Evolutionary conservation across 1,140 invertebrate genomes (phyloP).

Genomic region (honey bee (Apis mellifera)): DNA sequence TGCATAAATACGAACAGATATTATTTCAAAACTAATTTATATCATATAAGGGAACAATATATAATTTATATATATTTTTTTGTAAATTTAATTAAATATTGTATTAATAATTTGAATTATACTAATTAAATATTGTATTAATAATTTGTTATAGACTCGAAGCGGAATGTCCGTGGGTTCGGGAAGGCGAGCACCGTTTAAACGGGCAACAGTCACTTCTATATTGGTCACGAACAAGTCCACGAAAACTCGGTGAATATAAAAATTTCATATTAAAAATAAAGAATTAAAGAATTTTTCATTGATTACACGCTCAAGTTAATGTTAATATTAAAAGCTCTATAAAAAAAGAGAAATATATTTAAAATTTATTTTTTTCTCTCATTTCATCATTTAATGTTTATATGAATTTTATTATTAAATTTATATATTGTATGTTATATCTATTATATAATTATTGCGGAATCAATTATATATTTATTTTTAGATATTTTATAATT

Average conservation of each 20-base stretch:
- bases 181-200: slow-evolving; percentile 61
- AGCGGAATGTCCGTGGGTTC: slow-evolving; percentile 65
- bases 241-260: slow-evolving; percentile 50
- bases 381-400: not conserved
- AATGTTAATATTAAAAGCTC: not conserved
- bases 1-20: not conserved
- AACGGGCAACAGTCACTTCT: slow-evolving; percentile 49
- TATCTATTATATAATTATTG: not conserved
- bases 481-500: too few relatives aligned
- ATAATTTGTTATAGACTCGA: slow-evolving; percentile 55
- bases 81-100: too few relatives aligned
- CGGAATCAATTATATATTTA: slow-evolving; percentile 2
- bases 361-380: not conserved
- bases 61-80: not conserved
- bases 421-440: not conserved
- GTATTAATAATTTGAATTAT: not conserved
- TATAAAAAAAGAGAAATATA: too few relatives aligned
- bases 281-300: not conserved
- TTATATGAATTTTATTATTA: not conserved
- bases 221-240: slow-evolving; percentile 37
- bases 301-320: not conserved
- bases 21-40: not conserved
- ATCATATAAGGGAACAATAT: not conserved
- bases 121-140: not conserved
- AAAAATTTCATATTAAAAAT: not conserved